A percentile compares a stretch with the other conserved stretches of the same genome.
phyloP scores from a whole-genome alignment of 2,888 invertebrate genomes.

The Theretra japonica region DNA sequence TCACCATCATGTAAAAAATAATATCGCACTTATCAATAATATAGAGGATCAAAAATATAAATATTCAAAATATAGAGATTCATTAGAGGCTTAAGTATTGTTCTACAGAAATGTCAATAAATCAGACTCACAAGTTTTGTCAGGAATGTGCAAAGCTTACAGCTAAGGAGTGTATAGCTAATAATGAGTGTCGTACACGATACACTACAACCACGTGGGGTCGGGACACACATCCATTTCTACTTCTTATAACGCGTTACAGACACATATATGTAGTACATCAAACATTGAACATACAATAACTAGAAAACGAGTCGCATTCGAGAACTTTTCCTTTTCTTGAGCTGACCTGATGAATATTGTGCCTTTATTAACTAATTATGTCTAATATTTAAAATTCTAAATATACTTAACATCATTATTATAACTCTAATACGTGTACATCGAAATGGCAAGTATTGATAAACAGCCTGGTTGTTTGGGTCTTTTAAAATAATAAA shows the following conservation, averaged over 20 bases:
- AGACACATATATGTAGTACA: constrained; percentile 67
- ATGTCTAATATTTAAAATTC: constrained; percentile 44
- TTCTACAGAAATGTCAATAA: constrained; percentile 79
- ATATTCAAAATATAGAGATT: constrained; percentile 80
- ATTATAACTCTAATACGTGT: constrained; percentile 46
- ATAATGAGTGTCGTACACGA: constrained; percentile 60
- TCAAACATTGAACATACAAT: constrained; percentile 52
- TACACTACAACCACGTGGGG: constrained; percentile 62
- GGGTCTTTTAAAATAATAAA: constrained; percentile 9
- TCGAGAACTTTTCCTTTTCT: constrained; percentile 66
- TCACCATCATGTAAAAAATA: constrained; percentile 66
- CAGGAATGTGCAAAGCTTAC: constrained; percentile 82
- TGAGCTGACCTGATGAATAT: constrained; percentile 85
- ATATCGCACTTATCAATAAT: constrained; percentile 75
- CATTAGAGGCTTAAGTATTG: constrained; percentile 74
- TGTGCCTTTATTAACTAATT: constrained; percentile 32
- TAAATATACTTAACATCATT: constrained; percentile 39
- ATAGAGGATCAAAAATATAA: constrained; percentile 82
- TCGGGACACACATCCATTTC: constrained; percentile 62
- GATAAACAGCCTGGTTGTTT: constrained; percentile 53
- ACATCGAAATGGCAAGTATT: constrained; percentile 58
- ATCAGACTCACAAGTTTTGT: constrained; percentile 78
- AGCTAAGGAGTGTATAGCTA: constrained; percentile 65
- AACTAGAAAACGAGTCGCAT: constrained; percentile 74
- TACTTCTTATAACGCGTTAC: constrained; percentile 61